Evolutionary conservation across 2,113 vertebrate genomes (phyloP).

Genomic region (Bubo bubo): DNA sequence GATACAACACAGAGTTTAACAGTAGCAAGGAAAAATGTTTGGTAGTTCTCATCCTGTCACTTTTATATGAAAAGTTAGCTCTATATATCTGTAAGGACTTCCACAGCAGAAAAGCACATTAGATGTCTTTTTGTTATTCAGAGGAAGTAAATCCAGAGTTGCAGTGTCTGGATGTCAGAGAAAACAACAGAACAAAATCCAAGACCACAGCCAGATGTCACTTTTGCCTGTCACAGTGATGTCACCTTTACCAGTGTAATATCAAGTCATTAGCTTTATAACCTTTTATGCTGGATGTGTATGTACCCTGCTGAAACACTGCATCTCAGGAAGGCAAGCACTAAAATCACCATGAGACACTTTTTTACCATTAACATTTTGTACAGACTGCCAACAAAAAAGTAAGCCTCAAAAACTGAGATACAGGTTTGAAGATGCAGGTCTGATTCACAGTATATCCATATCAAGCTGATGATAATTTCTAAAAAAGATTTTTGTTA

Average conservation of each 20-base stretch:
- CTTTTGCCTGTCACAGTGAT: not conserved
- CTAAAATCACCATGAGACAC: not conserved
- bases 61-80: not conserved
- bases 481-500: not conserved
- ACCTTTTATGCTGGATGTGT: not conserved
- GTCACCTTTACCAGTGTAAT: not conserved
- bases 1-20: not conserved
- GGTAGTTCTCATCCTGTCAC: not conserved
- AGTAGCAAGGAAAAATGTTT: not conserved
- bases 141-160: not conserved
- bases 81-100: not conserved
- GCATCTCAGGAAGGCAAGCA: not conserved
- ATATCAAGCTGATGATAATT: not conserved
- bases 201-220: not conserved
- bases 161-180: not conserved
- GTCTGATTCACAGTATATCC: not conserved
- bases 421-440: not conserved
- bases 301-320: not conserved
- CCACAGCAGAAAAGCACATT: not conserved
- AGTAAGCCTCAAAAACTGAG: not conserved
- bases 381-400: not conserved
- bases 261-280: not conserved
- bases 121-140: not conserved
- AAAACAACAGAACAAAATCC: not conserved
- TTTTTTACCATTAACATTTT: not conserved